phyloP scores from a whole-genome alignment of 2,113 vertebrate genomes.

The Cinclus cinclus region DNA sequence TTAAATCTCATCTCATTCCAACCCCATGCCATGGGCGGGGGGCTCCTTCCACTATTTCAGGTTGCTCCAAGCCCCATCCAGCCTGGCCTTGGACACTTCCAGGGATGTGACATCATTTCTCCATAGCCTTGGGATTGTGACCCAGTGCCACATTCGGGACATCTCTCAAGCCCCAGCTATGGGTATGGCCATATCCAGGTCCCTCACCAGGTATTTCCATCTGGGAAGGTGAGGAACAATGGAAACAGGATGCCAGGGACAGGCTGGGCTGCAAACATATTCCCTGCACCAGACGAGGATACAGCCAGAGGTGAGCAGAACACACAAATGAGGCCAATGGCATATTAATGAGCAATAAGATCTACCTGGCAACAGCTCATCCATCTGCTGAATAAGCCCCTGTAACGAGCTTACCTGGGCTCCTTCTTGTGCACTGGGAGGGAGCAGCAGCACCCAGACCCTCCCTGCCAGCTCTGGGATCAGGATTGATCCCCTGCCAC shows the following conservation, averaged over 20 bases:
- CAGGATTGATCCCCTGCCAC: background rate
- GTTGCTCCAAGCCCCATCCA: rapidly evolving
- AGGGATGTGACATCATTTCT: background rate
- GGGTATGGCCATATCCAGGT: background rate
- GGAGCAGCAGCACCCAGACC: background rate
- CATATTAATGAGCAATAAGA: constrained; percentile 44
- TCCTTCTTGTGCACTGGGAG: rapidly evolving
- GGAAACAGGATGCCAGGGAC: background rate
- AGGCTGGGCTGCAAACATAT: constrained; percentile 21
- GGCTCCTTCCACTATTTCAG: background rate
- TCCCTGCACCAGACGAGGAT: background rate
- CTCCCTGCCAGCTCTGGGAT: background rate
- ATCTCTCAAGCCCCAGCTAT: background rate
- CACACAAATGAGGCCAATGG: constrained; percentile 29
- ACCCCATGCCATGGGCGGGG: background rate
- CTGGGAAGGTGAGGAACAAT: background rate
- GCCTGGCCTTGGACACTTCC: rapidly evolving
- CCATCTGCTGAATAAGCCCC: constrained; percentile 53
- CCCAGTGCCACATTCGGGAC: rapidly evolving
- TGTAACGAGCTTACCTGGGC: constrained; percentile 43
- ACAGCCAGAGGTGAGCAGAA: background rate
- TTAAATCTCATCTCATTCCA: background rate
- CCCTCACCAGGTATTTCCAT: rapidly evolving
- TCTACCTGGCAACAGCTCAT: background rate
- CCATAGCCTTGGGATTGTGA: background rate